These are phyloP conservation scores for Halcyon badia DNA, from an alignment of 2,797 vertebrate species.

Conservation along the genomic window DNA sequence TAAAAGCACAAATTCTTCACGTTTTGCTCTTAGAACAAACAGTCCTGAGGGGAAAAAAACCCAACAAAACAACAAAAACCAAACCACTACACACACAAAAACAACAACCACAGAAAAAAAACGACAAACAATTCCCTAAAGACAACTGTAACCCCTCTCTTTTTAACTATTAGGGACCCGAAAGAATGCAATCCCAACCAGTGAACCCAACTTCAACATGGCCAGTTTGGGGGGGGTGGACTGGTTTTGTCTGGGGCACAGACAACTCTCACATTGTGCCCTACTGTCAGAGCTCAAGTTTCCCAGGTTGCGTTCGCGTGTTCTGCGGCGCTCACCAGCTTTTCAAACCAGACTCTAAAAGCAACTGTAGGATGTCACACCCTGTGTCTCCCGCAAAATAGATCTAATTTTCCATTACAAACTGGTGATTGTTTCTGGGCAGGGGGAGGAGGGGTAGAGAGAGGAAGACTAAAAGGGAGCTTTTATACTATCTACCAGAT, in stretches of 20 bases:
- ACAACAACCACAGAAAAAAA: too few relatives aligned
- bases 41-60: background rate
- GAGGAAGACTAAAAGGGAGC: constrained; percentile 29
- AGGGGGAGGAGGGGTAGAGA: background rate
- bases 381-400: constrained; percentile 45
- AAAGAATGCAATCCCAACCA: background rate
- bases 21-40: background rate
- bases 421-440: constrained; percentile 38
- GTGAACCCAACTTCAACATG: background rate
- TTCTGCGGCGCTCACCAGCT: background rate
- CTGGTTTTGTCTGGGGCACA: background rate
- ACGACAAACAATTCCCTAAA: background rate
- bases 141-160: background rate
- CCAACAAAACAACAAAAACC: background rate
- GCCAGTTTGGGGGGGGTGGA: background rate
- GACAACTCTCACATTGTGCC: background rate
- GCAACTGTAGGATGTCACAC: constrained; percentile 38
- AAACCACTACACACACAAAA: too few relatives aligned
- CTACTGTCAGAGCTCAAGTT: background rate
- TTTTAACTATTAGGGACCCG: background rate
- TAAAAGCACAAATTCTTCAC: background rate
- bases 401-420: constrained; percentile 57
- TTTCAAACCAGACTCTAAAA: background rate
- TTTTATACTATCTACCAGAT: constrained; percentile 60
- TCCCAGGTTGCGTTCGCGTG: background rate